These are phyloP conservation scores for Ailurus styani DNA, from an alignment of 2,113 vertebrate species.

Conservation along the genomic window DNA sequence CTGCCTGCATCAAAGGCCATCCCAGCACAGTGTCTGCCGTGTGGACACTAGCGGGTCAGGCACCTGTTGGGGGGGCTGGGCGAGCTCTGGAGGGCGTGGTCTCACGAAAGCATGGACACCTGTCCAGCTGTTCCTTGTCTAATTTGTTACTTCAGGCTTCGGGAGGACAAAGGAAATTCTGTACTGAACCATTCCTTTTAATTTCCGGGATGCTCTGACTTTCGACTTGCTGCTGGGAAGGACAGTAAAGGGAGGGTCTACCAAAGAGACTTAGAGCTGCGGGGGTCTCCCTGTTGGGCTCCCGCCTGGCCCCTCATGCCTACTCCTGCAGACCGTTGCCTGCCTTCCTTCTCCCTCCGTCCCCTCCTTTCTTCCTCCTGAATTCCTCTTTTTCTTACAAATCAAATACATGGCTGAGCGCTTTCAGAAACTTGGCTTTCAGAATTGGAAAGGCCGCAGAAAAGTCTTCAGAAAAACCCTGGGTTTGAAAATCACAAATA, in stretches of 20 bases:
- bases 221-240: not conserved
- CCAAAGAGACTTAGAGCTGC: fast-evolving
- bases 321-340: not conserved
- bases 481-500: not conserved
- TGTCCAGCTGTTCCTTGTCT: not conserved
- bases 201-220: not conserved
- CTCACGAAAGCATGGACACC: not conserved
- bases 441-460: not conserved
- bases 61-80: not conserved
- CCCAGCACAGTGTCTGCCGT: not conserved
- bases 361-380: too few relatives aligned
- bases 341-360: not conserved
- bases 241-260: not conserved
- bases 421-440: not conserved
- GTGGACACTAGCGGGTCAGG: not conserved
- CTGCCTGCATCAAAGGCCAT: constrained; percentile 15
- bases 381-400: not conserved
- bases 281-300: not conserved
- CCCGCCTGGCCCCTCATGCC: not conserved
- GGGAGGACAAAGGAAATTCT: not conserved
- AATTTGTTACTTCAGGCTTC: not conserved
- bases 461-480: not conserved
- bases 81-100: not conserved
- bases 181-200: not conserved
- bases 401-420: not conserved